Conservation (phyloP, 2,888 invertebrate genomes). For the Rotaria socialis region DNA sequence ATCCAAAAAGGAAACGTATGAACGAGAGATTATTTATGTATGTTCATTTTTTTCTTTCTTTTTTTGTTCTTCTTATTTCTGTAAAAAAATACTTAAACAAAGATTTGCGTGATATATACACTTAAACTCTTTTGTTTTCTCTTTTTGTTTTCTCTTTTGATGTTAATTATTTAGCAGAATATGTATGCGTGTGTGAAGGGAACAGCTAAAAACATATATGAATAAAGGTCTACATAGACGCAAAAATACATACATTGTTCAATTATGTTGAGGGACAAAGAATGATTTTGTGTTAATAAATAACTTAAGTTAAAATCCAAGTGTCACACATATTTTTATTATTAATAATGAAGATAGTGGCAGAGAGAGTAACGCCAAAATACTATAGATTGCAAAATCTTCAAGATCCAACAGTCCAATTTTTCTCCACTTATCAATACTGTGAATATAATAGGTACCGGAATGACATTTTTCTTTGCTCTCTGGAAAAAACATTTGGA, state of each 20-base stretch:
- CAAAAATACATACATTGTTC: not conserved
- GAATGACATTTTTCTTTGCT: too few species aligned
- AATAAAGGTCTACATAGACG: not conserved
- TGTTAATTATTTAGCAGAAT: constrained; percentile 26
- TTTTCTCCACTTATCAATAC: too few species aligned
- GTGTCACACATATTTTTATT: not conserved
- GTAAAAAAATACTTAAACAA: not conserved
- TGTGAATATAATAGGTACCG: too few species aligned
- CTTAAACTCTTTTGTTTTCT: constrained; percentile 3
- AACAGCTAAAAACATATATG: not conserved
- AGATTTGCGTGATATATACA: not conserved
- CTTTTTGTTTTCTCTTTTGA: not conserved
- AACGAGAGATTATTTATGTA: not conserved
- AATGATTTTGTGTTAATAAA: too few species aligned
- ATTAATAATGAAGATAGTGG: too few species aligned
- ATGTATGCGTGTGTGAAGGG: not conserved
- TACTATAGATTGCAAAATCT: too few species aligned
- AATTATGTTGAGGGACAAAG: too few species aligned
- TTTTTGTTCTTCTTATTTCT: constrained; percentile 19
- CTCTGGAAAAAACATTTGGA: too few species aligned
- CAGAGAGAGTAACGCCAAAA: too few species aligned
- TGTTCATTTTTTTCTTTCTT: not conserved
- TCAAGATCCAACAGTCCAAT: too few species aligned
- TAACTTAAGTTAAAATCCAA: too few species aligned
- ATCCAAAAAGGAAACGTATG: not conserved